phyloP scores from a whole-genome alignment of 2,797 vertebrate genomes.

The Chrysocyon brachyurus region DNA sequence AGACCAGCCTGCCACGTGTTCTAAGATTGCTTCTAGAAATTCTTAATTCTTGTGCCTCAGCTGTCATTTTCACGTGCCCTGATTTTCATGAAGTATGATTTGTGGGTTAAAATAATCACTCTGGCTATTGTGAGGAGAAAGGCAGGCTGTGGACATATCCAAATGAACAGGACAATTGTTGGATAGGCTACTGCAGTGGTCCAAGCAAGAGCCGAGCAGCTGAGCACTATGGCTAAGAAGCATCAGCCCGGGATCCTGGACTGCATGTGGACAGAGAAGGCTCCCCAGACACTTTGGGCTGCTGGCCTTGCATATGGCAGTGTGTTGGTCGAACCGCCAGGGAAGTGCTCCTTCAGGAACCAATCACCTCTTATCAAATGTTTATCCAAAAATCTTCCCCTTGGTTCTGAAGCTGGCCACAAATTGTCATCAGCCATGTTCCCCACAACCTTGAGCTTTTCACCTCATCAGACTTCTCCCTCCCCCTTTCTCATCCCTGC shows the following conservation, averaged over 20 bases:
- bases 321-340: neutral
- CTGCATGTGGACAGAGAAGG: rapidly evolving
- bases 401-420: neutral
- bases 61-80: neutral
- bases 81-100: neutral
- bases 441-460: neutral
- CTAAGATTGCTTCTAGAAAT: neutral
- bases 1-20: neutral
- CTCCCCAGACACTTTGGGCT: neutral
- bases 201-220: neutral
- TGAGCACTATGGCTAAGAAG: no score
- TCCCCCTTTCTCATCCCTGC: neutral
- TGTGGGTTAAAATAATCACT: neutral
- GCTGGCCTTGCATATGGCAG: neutral
- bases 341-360: neutral
- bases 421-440: neutral
- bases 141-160: neutral
- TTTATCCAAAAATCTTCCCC: neutral
- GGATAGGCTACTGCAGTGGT: neutral
- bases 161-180: neutral
- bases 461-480: neutral
- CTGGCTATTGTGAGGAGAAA: neutral
- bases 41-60: neutral
- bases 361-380: neutral
- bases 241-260: neutral